Evolutionary conservation across 2,797 vertebrate genomes (phyloP), one percentile per base, ranked within the genome.

Genomic region (Sebastes kiyomatsui): DNA sequence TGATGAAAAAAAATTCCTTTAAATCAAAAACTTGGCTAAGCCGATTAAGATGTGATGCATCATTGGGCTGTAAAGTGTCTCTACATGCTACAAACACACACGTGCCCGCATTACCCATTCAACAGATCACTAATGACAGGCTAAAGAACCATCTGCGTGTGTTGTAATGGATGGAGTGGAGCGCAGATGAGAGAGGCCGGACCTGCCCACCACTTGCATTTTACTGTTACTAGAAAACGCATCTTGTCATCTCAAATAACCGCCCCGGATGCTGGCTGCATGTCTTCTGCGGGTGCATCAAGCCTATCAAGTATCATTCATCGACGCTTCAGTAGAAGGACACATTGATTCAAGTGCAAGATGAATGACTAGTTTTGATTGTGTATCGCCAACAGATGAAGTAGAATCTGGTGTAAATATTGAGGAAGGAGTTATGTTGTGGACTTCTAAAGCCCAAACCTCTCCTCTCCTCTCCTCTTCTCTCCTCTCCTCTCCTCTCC

Each of bases 1-100:
- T 87, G 55, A 80, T 80, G 67, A 35, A 75, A 61, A 58, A 72
- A 46, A 7, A 27, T 75, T 79, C 42, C 54, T 86, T 84, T 79
- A 80, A 79, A 87, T 90, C 72, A 75, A 84, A 49, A 80, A 75
- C 62, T 42, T 75, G 20, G 62, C 77, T 75, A 86, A 90, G 79
- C 77, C 81, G 78, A 89, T 89, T 84, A 85, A 68, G 67, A 86
- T 80, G 61, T 75, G 73, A 84, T 32, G 73, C 72, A 79, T 79
- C 59, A 72, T 83, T 85, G 77, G 77, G 80, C 79, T 81, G 77
- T 60, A 79, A 88, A 83, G 64, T 79, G 67, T 27, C 68, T 71
- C 74, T 71, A 27, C 35, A 62, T 78, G 74, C 38, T 62, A 59
- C 16, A n/a, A n/a, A 64, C 64, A 68, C 38, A 42, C 67, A 56